Conservation (phyloP, 2,113 vertebrate species). For the Salvelinus sp. region DNA sequence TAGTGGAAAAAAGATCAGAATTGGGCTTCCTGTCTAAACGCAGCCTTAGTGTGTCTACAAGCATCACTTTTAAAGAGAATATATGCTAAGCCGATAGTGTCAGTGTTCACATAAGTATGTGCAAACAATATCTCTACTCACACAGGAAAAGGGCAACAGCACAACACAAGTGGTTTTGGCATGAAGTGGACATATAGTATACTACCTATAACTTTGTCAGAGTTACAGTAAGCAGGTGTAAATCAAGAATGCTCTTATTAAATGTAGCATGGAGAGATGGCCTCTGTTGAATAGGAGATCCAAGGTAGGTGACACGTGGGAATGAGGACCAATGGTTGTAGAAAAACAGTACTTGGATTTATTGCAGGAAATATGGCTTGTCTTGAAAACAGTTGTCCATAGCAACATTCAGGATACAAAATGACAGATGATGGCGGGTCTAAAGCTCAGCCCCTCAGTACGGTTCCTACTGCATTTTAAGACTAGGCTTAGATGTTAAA, state of each 20-base stretch:
- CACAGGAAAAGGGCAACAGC: conserved; percentile 3
- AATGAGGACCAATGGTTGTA: no score
- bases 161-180: background rate
- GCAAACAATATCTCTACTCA: conserved; percentile 21
- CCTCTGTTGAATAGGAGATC: no score
- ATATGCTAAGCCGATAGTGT: background rate
- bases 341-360: no score
- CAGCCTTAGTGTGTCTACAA: conserved; percentile 8
- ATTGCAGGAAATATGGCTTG: no score
- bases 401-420: no score
- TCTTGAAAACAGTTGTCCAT: no score
- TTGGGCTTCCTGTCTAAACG: no score
- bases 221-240: background rate
- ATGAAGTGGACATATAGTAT: background rate
- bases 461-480: no score
- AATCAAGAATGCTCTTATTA: background rate
- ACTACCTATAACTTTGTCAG: background rate
- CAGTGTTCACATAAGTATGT: background rate
- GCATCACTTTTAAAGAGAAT: conserved; percentile 30
- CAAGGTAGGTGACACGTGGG: no score
- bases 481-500: no score
- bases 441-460: no score
- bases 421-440: no score
- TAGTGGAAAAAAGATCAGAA: conserved; percentile 20
- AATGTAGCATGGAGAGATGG: background rate